Evolutionary conservation across 2,888 invertebrate genomes (phyloP).

Genomic region (Pyrgus malvae): DNA sequence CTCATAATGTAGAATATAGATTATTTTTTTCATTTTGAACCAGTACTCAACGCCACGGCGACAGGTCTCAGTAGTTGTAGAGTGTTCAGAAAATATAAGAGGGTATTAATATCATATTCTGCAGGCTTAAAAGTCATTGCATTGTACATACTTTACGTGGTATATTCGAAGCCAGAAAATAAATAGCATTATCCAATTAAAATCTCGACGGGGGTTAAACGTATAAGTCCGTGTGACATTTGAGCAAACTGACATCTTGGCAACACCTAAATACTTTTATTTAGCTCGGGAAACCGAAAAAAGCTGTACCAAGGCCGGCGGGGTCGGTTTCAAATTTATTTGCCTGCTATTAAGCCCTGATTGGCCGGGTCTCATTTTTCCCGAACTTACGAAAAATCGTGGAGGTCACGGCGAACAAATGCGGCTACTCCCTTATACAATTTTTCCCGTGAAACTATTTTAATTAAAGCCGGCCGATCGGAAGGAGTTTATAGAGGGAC

Average conservation of each 20-base stretch:
- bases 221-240: background rate
- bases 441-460: conserved; percentile 74
- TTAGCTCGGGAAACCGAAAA: background rate
- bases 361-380: conserved; percentile 36
- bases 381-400: conserved; percentile 33
- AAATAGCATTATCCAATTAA: background rate
- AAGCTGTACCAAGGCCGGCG: background rate
- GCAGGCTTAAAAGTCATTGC: too few species aligned
- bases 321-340: conserved; percentile 23
- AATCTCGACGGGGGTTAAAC: background rate
- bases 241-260: background rate
- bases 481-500: conserved; percentile 71
- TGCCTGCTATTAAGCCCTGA: conserved; percentile 33
- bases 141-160: too few species aligned
- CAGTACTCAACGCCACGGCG: too few species aligned
- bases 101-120: too few species aligned
- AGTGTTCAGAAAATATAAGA: too few species aligned
- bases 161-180: background rate
- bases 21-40: too few species aligned
- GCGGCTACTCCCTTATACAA: conserved; percentile 54
- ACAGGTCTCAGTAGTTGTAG: too few species aligned
- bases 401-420: conserved; percentile 44
- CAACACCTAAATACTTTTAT: background rate
- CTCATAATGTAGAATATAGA: too few species aligned
- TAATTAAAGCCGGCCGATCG: conserved; percentile 68